Evolutionary conservation across 2,888 invertebrate species (phyloP).

Genomic region (Lasioglossum zephyrum): DNA sequence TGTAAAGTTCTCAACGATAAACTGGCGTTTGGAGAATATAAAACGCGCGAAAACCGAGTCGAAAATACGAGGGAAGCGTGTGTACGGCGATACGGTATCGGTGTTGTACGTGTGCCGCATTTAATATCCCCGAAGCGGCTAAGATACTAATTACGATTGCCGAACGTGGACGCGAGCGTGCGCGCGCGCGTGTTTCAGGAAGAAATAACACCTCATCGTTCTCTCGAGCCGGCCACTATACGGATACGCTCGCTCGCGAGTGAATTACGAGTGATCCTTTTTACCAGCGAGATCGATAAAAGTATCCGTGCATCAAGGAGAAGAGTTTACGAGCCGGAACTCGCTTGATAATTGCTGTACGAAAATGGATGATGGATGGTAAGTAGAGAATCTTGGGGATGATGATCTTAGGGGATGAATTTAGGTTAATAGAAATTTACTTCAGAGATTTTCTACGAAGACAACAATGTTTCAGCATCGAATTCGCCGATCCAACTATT

Average conservation of each 20-base stretch:
- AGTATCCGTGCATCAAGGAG: constrained; percentile 9
- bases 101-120: constrained; percentile 41
- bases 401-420: neutral
- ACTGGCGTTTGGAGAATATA: neutral
- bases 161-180: constrained; percentile 40
- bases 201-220: constrained; percentile 55
- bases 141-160: constrained; percentile 59
- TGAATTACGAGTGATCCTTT: constrained; percentile 46
- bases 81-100: constrained; percentile 15
- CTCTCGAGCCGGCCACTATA: constrained; percentile 24
- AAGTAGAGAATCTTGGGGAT: neutral
- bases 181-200: constrained; percentile 32
- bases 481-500: no score
- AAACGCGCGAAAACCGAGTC: constrained; percentile 37
- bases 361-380: neutral
- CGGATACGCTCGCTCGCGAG: constrained; percentile 18
- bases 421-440: neutral
- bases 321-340: constrained; percentile 26
- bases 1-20: constrained; percentile 22
- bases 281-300: constrained; percentile 34
- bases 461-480: no score
- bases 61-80: constrained; percentile 30
- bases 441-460: no score
- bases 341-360: constrained; percentile 15
- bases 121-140: constrained; percentile 39